Evolutionary conservation across 2,113 vertebrate species (phyloP).

Genomic region (Coracopsis vasa): DNA sequence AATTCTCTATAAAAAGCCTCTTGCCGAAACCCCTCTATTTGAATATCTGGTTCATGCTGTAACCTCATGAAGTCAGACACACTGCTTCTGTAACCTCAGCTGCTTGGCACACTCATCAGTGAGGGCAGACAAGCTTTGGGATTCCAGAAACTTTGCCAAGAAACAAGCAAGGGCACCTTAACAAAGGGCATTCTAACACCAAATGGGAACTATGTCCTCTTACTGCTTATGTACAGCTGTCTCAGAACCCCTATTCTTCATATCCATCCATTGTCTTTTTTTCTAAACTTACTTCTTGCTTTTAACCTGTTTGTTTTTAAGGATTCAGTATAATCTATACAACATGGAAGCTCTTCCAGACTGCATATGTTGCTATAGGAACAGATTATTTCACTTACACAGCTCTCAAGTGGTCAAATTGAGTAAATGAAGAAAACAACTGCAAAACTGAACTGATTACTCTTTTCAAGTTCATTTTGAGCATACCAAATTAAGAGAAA

Average conservation of each 20-base stretch:
- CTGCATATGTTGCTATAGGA: slow-evolving; percentile 28
- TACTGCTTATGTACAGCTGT: accelerated
- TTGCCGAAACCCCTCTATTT: neutral
- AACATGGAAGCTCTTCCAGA: neutral
- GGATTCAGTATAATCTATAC: neutral
- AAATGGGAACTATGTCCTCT: neutral
- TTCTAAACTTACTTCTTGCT: neutral
- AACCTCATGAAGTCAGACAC: neutral
- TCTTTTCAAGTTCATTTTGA: neutral
- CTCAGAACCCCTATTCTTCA: neutral
- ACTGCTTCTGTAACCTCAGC: neutral
- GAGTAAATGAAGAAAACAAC: neutral
- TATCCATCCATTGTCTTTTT: neutral
- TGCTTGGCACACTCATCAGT: neutral
- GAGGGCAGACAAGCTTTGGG: neutral
- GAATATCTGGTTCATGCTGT: neutral
- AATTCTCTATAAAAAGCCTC: neutral
- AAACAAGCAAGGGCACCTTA: neutral
- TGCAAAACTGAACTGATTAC: slow-evolving; percentile 16
- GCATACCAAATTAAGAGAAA: neutral
- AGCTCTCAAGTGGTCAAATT: neutral
- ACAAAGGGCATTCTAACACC: neutral
- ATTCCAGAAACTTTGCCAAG: neutral
- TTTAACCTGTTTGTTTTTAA: neutral
- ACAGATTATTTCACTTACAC: slow-evolving; percentile 2